Evolutionary conservation across 2,113 vertebrate species (phyloP).

Genomic region (Clarias batrachus): DNA sequence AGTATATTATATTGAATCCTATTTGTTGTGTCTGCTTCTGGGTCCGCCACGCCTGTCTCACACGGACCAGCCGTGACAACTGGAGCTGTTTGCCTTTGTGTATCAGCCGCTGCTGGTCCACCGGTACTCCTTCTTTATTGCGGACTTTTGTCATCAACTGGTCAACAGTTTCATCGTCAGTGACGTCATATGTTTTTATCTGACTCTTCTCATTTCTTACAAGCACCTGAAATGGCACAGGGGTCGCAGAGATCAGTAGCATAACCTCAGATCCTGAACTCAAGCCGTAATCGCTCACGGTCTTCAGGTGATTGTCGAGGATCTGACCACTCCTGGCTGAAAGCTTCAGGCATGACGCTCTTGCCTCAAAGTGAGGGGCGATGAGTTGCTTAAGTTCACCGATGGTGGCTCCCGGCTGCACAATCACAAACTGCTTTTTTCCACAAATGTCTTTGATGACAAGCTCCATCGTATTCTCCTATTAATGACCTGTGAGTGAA

Average conservation of each 20-base stretch:
- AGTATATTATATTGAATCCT: no score
- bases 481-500: background rate
- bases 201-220: constrained; percentile 56
- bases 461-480: constrained; percentile 54
- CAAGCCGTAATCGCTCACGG: constrained; percentile 52
- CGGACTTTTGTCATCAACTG: constrained; percentile 56
- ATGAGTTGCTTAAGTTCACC: constrained; percentile 50
- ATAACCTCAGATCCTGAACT: constrained; percentile 51
- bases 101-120: constrained; percentile 64
- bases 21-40: no score
- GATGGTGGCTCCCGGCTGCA: constrained; percentile 61
- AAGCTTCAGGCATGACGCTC: constrained; percentile 44
- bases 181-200: constrained; percentile 53
- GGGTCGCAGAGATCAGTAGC: constrained; percentile 56
- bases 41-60: no score
- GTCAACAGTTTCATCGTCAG: constrained; percentile 49
- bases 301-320: constrained; percentile 45
- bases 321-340: constrained; percentile 38
- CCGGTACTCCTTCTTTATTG: constrained; percentile 43
- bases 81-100: constrained; percentile 55
- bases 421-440: constrained; percentile 37
- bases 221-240: constrained; percentile 59
- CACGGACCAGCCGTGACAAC: no score
- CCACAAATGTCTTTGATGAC: constrained; percentile 36
- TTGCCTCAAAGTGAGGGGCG: background rate